These are phyloP conservation scores for Zelostemma sp. DNA, from an alignment of 1,140 invertebrate species.

Conservation along the genomic window DNA sequence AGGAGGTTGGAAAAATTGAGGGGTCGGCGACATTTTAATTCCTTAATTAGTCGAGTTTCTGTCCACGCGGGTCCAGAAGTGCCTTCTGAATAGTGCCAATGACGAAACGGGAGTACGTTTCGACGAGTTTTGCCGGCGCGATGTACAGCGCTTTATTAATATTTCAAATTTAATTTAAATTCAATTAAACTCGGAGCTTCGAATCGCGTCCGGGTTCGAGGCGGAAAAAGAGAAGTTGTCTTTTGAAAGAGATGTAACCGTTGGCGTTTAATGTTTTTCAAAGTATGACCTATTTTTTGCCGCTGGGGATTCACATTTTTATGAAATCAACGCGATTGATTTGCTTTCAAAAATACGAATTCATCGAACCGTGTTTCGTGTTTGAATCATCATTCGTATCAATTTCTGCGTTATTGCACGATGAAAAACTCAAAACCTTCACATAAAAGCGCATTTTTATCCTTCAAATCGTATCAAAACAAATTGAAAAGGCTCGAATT, in stretches of 20 bases:
- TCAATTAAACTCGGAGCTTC: constrained; percentile 54
- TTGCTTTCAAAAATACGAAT: too few species aligned
- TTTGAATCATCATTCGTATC: too few species aligned
- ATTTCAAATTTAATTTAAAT: constrained; percentile 64
- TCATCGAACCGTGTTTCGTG: too few species aligned
- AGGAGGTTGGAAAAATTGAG: constrained; percentile 12
- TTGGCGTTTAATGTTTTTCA: neutral
- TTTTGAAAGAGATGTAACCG: neutral
- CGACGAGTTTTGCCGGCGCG: constrained; percentile 14
- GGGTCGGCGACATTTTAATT: constrained; percentile 32
- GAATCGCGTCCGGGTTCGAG: neutral
- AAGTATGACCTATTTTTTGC: too few species aligned
- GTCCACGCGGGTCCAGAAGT: constrained; percentile 10
- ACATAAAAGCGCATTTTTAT: too few species aligned
- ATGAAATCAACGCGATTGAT: too few species aligned
- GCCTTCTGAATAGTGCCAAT: constrained; percentile 11
- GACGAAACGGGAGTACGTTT: neutral
- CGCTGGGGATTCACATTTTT: too few species aligned
- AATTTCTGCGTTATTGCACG: too few species aligned
- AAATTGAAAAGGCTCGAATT: too few species aligned
- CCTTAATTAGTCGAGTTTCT: constrained; percentile 45
- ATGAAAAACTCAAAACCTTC: too few species aligned
- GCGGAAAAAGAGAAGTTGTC: neutral
- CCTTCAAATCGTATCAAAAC: too few species aligned
- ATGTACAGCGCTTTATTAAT: constrained; percentile 46